Percentiles rank a stretch among this genome's conserved stretches.
These are phyloP conservation scores for Blastomussa wellsi DNA, from an alignment of 92 coral and sea anemone genomes.

Conservation along the genomic window DNA sequence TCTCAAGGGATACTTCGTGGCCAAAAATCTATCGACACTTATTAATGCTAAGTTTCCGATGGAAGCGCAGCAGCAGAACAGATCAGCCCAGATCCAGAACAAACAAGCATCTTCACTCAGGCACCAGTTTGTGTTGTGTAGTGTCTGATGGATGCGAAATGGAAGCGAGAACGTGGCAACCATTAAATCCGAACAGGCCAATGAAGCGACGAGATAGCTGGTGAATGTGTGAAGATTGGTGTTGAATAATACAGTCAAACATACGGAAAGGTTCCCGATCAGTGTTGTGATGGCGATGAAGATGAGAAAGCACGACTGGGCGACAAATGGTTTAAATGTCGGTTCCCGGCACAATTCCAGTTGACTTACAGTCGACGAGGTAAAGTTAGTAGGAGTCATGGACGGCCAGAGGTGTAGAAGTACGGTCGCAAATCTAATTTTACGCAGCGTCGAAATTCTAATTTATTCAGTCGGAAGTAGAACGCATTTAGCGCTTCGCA, in stretches of 20 bases:
- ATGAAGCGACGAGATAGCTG: slow-evolving; percentile 75
- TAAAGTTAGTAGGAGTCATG: slow-evolving; percentile 16
- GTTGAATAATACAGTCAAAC: slow-evolving; percentile 66
- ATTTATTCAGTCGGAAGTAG: neutral
- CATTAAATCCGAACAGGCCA: slow-evolving; percentile 76
- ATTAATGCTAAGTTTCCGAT: slow-evolving; percentile 78
- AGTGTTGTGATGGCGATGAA: slow-evolving; percentile 64
- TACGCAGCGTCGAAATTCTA: neutral
- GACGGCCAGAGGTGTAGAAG: neutral
- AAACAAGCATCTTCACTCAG: slow-evolving; percentile 60
- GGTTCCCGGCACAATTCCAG: slow-evolving; percentile 40
- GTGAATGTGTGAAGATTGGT: slow-evolving; percentile 75
- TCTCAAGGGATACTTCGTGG: slow-evolving; percentile 77
- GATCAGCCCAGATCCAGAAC: slow-evolving; percentile 78
- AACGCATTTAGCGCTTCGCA: neutral
- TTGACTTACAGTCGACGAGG: neutral
- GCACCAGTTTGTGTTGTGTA: slow-evolving; percentile 71
- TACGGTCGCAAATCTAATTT: neutral
- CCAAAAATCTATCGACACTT: slow-evolving; percentile 78
- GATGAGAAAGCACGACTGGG: slow-evolving; percentile 63
- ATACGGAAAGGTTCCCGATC: slow-evolving; percentile 69
- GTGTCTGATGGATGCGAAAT: slow-evolving; percentile 75
- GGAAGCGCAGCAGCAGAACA: slow-evolving; percentile 77
- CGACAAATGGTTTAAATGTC: slow-evolving; percentile 63
- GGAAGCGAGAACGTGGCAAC: slow-evolving; percentile 75